These are phyloP conservation scores for Haliaeetus leucogaster DNA, from an alignment of 2,113 vertebrate species.

Conservation along the genomic window DNA sequence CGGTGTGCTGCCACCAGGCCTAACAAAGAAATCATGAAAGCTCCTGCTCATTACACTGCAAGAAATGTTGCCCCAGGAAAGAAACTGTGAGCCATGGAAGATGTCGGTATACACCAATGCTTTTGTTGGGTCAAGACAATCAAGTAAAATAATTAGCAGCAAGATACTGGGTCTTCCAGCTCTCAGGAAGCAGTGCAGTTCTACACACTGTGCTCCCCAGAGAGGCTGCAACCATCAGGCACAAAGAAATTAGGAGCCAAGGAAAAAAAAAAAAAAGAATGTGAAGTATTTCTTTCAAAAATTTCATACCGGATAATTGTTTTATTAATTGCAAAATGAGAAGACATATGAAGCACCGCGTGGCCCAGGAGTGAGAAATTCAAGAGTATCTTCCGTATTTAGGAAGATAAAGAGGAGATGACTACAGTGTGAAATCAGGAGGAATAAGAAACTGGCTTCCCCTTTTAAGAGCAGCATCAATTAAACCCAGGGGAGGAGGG, in stretches of 20 bases:
- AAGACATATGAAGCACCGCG: not conserved
- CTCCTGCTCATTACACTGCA: not conserved
- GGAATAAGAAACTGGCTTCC: slow-evolving; percentile 62
- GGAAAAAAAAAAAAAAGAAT: fast-evolving
- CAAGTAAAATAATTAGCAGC: slow-evolving; percentile 57
- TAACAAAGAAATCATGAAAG: not conserved
- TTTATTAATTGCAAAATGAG: slow-evolving; percentile 52
- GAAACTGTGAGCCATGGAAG: slow-evolving; percentile 35
- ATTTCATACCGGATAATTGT: not conserved
- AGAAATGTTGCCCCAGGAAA: slow-evolving; percentile 28
- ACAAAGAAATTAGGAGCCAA: slow-evolving; percentile 22
- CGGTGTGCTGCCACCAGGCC: not conserved
- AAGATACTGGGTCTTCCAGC: slow-evolving; percentile 56
- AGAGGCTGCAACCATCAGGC: not conserved
- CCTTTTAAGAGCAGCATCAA: slow-evolving; percentile 77
- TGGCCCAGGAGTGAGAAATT: slow-evolving; percentile 44
- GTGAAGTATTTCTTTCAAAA: not conserved
- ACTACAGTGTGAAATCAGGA: slow-evolving; percentile 55
- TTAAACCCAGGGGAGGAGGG: slow-evolving; percentile 77
- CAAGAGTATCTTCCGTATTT: slow-evolving; percentile 47
- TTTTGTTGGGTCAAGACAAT: slow-evolving; percentile 64
- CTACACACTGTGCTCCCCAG: not conserved
- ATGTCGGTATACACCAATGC: slow-evolving; percentile 37
- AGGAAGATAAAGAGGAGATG: slow-evolving; percentile 61
- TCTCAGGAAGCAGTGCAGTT: slow-evolving; percentile 3